Conservation (phyloP, 2,113 vertebrate genomes). For the Psilopogon haemacephalus region DNA sequence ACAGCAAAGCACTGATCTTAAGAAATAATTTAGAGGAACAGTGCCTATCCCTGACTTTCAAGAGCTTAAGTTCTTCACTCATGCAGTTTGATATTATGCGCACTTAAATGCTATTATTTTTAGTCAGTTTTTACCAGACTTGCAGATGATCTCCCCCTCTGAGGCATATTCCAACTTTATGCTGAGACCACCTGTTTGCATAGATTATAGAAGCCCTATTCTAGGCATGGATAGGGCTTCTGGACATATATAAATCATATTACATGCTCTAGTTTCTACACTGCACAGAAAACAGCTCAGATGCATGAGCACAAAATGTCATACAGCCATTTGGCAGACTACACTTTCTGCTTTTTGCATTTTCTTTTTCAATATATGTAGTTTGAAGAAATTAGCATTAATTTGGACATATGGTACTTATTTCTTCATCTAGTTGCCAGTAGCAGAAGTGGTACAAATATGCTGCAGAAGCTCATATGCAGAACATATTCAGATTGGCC, state of each 20-base stretch:
- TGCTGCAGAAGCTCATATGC: neutral
- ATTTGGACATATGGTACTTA: neutral
- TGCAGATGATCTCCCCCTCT: neutral
- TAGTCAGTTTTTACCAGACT: neutral
- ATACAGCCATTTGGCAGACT: neutral
- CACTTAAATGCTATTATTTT: neutral
- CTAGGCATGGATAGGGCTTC: neutral
- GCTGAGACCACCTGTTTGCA: neutral
- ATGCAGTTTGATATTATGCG: neutral
- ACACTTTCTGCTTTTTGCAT: neutral
- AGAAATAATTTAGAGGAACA: neutral
- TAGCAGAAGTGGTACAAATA: neutral
- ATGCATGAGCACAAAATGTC: neutral
- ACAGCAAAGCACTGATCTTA: neutral
- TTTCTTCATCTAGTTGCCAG: neutral
- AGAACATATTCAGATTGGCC: neutral
- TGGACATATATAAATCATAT: constrained; percentile 21
- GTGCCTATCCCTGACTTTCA: neutral
- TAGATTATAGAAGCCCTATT: neutral
- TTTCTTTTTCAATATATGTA: neutral
- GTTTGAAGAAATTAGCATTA: neutral
- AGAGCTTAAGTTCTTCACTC: neutral
- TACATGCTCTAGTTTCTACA: constrained; percentile 22
- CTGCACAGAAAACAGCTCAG: neutral
- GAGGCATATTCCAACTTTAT: neutral